Conservation (phyloP, 2,888 invertebrate species). For the Zaprionus bogoriensis region DNA sequence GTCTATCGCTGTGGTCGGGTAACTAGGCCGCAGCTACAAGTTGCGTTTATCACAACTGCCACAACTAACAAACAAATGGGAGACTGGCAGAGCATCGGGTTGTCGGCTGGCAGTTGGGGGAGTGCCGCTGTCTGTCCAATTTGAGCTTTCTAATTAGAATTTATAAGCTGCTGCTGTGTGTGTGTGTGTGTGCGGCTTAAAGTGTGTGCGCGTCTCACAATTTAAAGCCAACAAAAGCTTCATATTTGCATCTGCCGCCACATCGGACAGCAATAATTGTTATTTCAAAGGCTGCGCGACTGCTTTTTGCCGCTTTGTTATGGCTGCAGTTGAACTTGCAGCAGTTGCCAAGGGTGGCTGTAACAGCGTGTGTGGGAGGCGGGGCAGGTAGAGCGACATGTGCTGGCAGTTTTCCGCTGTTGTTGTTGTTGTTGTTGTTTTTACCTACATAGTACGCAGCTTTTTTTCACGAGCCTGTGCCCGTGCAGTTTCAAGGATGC, state of each 20-base stretch:
- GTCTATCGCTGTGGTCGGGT: constrained; percentile 33
- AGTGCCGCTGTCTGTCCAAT: constrained; percentile 46
- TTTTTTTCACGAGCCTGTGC: constrained; percentile 37
- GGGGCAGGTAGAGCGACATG: constrained; percentile 2
- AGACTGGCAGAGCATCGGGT: not conserved
- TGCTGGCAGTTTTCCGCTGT: constrained; percentile 57
- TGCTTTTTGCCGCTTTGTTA: constrained; percentile 41
- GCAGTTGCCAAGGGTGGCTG: too few relatives aligned
- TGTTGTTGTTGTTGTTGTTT: constrained; percentile 73
- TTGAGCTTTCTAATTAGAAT: constrained; percentile 68
- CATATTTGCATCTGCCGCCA: constrained; percentile 19
- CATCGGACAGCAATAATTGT: constrained; percentile 64
- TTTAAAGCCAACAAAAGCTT: constrained; percentile 31
- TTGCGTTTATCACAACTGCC: constrained; percentile 73
- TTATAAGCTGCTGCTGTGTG: constrained; percentile 54
- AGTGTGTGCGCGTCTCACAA: constrained; percentile 26
- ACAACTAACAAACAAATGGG: constrained; percentile 61
- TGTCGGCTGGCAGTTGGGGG: constrained; percentile 2
- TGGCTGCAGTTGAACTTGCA: constrained; percentile 28
- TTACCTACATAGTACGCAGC: constrained; percentile 72
- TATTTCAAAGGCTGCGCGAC: constrained; percentile 60
- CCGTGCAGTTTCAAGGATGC: constrained; percentile 64
- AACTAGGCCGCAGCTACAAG: constrained; percentile 68
- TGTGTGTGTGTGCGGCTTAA: constrained; percentile 31
- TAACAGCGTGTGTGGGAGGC: too few relatives aligned